Evolutionary conservation across 2,113 vertebrate genomes (phyloP).

Genomic region (Indicator maculatus): DNA sequence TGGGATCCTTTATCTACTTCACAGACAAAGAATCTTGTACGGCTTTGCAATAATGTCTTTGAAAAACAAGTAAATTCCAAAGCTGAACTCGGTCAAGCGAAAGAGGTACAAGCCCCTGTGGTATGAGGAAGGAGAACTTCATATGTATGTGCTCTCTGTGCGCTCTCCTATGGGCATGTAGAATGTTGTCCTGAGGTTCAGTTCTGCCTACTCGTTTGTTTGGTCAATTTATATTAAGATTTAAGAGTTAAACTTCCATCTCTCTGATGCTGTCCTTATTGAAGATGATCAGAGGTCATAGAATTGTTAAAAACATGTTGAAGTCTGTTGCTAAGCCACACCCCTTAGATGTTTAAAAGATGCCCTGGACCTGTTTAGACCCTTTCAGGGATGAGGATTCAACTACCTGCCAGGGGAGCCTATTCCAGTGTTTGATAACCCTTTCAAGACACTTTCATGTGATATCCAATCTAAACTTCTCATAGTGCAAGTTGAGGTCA

Average conservation of each 20-base stretch:
- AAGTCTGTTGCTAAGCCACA: too few species aligned
- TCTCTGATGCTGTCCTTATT: background rate
- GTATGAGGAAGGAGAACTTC: background rate
- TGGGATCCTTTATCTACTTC: conserved; percentile 90
- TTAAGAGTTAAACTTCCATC: background rate
- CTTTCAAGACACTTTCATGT: too few species aligned
- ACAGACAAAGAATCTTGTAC: conserved; percentile 82
- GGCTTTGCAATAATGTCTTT: conserved; percentile 79
- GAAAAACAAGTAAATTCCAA: conserved; percentile 78
- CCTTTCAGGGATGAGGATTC: too few species aligned
- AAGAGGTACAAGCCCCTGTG: conserved; percentile 78
- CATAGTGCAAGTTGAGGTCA: too few species aligned
- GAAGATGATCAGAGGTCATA: background rate
- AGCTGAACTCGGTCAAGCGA: conserved; percentile 78
- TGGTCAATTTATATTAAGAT: background rate
- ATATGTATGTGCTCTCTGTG: background rate
- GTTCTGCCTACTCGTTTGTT: background rate
- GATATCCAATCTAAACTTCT: too few species aligned
- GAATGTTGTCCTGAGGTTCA: background rate
- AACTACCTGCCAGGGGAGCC: too few species aligned
- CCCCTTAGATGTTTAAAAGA: too few species aligned
- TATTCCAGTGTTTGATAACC: too few species aligned
- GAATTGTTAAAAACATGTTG: too few species aligned
- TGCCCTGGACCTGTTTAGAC: too few species aligned
- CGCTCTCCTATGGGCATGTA: rapidly evolving